phyloP scores from a whole-genome alignment of 2,888 invertebrate genomes.

The Caenorhabditis parvicauda region DNA sequence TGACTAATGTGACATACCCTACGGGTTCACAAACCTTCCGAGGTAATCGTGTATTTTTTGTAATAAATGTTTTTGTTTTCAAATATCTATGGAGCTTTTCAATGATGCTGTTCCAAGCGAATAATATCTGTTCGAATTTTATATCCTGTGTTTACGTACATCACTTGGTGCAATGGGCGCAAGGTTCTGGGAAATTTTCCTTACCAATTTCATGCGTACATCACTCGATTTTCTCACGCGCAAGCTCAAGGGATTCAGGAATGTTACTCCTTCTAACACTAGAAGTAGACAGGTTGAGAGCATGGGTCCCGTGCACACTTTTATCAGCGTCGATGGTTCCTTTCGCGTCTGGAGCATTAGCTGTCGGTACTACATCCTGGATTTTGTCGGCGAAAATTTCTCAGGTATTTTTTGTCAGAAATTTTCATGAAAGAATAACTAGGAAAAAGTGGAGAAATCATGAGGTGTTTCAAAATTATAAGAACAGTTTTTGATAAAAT shows the following conservation, averaged over 20 bases:
- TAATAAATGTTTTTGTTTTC: neutral
- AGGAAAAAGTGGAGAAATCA: neutral
- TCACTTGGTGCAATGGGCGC: neutral
- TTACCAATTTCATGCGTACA: neutral
- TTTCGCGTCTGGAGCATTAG: constrained; percentile 45
- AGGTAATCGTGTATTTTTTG: neutral
- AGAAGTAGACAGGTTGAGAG: constrained; percentile 23
- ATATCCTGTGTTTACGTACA: neutral
- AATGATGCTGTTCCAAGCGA: neutral
- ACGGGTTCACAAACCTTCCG: neutral
- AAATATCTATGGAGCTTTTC: neutral
- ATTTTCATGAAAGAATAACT: neutral
- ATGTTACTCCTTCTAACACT: constrained; percentile 28
- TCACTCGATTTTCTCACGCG: neutral
- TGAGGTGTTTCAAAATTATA: neutral
- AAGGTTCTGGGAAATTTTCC: neutral
- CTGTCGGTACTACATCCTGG: constrained; percentile 46
- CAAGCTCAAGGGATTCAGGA: too few species aligned
- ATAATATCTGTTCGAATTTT: too few species aligned
- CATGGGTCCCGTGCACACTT: constrained; percentile 36
- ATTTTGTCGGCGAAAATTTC: constrained; percentile 29
- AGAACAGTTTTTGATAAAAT: neutral
- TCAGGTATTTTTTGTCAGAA: constrained; percentile 5
- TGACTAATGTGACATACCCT: neutral
- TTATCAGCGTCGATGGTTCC: constrained; percentile 49